Evolutionary conservation across 2,888 invertebrate species (phyloP).

Genomic region (Phoronis australis): DNA sequence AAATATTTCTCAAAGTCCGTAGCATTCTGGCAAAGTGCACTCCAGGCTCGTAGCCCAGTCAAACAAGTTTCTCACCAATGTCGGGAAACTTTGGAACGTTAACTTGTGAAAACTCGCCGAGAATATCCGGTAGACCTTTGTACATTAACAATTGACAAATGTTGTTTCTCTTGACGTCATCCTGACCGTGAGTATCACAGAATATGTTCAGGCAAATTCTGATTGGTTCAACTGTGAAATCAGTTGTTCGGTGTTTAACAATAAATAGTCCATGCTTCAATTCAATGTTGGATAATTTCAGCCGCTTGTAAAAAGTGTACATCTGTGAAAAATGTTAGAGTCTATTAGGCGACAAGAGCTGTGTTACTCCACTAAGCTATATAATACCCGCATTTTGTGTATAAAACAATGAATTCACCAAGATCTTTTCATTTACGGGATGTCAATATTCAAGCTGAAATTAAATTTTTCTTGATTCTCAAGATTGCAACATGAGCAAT

Average conservation of each 20-base stretch:
- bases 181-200: slow-evolving; percentile 50
- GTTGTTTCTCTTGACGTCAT: slow-evolving; percentile 61
- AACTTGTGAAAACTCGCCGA: slow-evolving; percentile 70
- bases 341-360: no score
- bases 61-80: slow-evolving; percentile 65
- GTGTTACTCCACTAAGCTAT: no score
- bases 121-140: slow-evolving; percentile 61
- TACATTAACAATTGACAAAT: slow-evolving; percentile 79
- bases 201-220: slow-evolving; percentile 37
- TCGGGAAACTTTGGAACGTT: slow-evolving; percentile 74
- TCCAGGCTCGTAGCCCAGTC: slow-evolving; percentile 51
- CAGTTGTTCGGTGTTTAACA: slow-evolving; percentile 61
- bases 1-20: slow-evolving; percentile 66
- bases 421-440: no score
- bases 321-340: slow-evolving; percentile 1
- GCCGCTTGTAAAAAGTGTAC: slow-evolving; percentile 55
- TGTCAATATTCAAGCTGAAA: no score
- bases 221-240: slow-evolving; percentile 54
- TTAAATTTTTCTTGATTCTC: no score
- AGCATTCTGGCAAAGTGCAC: slow-evolving; percentile 64
- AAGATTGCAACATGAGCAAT: no score
- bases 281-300: slow-evolving; percentile 80
- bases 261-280: slow-evolving; percentile 76
- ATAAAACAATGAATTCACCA: no score
- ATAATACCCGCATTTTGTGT: no score